Percentiles rank a stretch among this genome's conserved stretches.
These are phyloP conservation scores for Syrmaticus mikado DNA, from an alignment of 2,113 vertebrate genomes.

Conservation along the genomic window DNA sequence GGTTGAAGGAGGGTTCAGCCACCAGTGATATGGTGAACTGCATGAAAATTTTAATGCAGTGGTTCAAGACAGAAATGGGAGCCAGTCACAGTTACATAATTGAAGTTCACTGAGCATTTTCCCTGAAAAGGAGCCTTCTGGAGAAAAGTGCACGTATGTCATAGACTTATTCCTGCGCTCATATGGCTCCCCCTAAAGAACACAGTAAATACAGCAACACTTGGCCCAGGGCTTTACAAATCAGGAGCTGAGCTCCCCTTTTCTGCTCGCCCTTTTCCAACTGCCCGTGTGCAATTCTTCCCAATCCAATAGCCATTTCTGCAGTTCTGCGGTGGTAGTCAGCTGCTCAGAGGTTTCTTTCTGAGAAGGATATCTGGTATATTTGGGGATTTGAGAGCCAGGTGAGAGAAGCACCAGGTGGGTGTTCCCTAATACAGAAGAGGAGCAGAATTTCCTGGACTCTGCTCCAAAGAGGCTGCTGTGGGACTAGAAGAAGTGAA, in stretches of 20 bases:
- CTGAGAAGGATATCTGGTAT: not conserved
- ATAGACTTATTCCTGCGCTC: not conserved
- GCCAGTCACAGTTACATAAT: not conserved
- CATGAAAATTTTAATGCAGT: not conserved
- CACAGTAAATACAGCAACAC: not conserved
- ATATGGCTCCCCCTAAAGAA: not conserved
- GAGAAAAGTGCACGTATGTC: rapidly evolving
- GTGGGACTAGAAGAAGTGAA: not conserved
- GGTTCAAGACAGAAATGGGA: not conserved
- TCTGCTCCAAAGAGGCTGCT: not conserved
- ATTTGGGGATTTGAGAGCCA: not conserved
- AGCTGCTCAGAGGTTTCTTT: not conserved
- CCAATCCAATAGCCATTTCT: not conserved
- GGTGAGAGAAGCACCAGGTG: not conserved
- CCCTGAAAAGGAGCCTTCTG: not conserved
- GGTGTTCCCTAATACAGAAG: not conserved
- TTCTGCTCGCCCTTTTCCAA: not conserved
- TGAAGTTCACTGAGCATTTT: not conserved
- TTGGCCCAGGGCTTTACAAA: not conserved
- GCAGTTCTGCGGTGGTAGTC: not conserved
- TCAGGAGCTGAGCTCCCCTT: not conserved
- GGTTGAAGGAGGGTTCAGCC: not conserved
- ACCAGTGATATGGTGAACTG: rapidly evolving
- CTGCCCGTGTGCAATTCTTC: not conserved
- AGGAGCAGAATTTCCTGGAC: not conserved